These are phyloP conservation scores for Urocitellus parryii DNA, from an alignment of 2,113 vertebrate genomes.

Conservation along the genomic window DNA sequence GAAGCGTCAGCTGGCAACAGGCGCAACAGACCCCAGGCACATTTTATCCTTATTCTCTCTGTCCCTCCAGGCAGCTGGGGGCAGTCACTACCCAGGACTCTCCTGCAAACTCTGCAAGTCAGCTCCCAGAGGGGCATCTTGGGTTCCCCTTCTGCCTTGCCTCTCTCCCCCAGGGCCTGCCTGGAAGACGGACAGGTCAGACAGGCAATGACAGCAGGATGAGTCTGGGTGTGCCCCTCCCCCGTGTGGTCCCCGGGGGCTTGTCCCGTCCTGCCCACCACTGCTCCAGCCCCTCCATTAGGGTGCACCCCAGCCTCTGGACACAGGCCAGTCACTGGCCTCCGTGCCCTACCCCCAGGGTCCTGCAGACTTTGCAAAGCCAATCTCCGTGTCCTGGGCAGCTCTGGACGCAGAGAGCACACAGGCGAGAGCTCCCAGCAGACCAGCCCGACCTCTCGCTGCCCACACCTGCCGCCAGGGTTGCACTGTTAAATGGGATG, in stretches of 20 bases:
- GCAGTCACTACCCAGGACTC: neutral
- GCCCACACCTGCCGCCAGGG: too few species aligned
- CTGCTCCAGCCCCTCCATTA: neutral
- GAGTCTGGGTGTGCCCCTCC: fast-evolving
- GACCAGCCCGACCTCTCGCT: neutral
- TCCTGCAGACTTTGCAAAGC: neutral
- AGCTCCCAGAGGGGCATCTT: neutral
- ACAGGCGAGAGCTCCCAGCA: fast-evolving
- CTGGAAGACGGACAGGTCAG: neutral
- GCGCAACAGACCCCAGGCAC: neutral
- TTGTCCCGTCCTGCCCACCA: neutral
- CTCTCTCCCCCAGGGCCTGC: neutral
- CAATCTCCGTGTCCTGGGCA: neutral
- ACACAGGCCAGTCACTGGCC: neutral
- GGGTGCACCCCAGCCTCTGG: neutral
- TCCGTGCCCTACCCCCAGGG: neutral
- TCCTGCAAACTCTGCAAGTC: neutral
- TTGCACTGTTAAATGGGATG: neutral
- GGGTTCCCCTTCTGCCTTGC: neutral
- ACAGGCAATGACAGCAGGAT: neutral
- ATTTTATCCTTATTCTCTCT: neutral
- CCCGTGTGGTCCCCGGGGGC: neutral
- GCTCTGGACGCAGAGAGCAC: neutral
- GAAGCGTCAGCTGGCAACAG: neutral
- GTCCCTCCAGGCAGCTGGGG: neutral